Evolutionary conservation across 2,797 vertebrate genomes (phyloP), one percentile per base, ranked within the genome.

Genomic region (Megalops cyprinoides): DNA sequence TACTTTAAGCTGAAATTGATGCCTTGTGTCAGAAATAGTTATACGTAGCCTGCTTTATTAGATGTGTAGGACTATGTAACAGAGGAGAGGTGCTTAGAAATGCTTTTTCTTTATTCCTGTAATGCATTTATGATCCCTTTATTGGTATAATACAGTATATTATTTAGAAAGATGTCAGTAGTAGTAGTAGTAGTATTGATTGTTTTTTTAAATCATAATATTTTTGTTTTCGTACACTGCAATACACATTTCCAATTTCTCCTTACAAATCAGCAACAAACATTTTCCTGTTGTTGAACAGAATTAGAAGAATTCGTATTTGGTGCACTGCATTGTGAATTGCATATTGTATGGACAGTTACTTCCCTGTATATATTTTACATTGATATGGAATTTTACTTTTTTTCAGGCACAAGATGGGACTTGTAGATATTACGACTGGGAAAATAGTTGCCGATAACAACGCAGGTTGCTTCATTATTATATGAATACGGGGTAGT

Each of bases 41-140:
- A 14, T 55, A n/a, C n/a, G n/a, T n/a, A 18, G 48, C 28, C 49
- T 55, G 53, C 60, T 73, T 73, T 78, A 51, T 81, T 76, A 44
- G 18, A 44, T 48, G 65, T n/a, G 73, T 62, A 56, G 51, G 51
- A 46, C 51, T 53, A 39, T 56, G 37, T 71, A 55, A 28, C 62
- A 58, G 34, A 25, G 9, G 28, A 73, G 15, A 31, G 25, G 49
- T 25, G 65, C 39, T 31, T 44, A 71, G 15, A 53, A 73, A 74
- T 77, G 37, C 12, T 46, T 62, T 15, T 44, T 79, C 5, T 51
- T 48, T 25, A 12, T 34, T 5, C 12, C 37, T 53, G 25, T 73
- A 23, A 73, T 18, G 34, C 48, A 55, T 73, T 71, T 79, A 71
- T 56, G 42, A 31, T 25, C 74, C 6, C 18, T 1, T n/a, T 31